Conservation (phyloP, 2,113 vertebrate species). For the Phrynosoma blainvillii region DNA sequence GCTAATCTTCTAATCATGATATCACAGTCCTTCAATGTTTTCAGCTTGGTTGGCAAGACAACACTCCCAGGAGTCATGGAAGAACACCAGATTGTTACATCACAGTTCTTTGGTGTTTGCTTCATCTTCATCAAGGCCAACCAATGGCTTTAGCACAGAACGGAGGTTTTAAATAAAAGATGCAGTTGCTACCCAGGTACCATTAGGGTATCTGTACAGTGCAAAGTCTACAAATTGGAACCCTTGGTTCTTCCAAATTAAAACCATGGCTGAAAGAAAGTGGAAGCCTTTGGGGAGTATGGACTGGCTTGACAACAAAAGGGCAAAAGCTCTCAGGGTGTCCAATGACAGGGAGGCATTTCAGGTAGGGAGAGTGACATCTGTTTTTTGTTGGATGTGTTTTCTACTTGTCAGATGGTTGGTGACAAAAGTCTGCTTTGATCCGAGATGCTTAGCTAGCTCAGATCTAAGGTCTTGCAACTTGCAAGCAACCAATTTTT, state of each 20-base stretch:
- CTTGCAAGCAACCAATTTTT: background rate
- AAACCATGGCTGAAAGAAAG: background rate
- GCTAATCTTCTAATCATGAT: background rate
- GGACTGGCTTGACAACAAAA: slow-evolving; percentile 49
- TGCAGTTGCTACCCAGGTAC: background rate
- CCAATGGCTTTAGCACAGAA: background rate
- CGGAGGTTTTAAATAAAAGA: background rate
- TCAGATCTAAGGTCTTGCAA: background rate
- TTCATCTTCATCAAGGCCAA: background rate
- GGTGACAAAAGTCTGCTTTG: background rate
- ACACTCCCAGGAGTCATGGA: rapidly evolving
- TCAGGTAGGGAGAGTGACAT: background rate
- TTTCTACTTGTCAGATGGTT: background rate
- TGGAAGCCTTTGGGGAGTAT: background rate
- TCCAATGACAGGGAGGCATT: slow-evolving; percentile 50
- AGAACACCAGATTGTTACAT: slow-evolving; percentile 12
- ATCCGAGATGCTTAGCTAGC: background rate
- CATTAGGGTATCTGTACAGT: background rate
- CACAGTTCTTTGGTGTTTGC: background rate
- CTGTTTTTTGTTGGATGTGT: background rate
- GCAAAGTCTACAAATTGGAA: background rate
- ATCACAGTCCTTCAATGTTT: background rate
- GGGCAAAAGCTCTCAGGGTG: slow-evolving; percentile 18
- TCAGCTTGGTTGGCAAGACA: slow-evolving; percentile 30
- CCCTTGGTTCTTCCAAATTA: background rate